phyloP scores from a whole-genome alignment of 2,113 vertebrate genomes.

The Eolophus roseicapilla region DNA sequence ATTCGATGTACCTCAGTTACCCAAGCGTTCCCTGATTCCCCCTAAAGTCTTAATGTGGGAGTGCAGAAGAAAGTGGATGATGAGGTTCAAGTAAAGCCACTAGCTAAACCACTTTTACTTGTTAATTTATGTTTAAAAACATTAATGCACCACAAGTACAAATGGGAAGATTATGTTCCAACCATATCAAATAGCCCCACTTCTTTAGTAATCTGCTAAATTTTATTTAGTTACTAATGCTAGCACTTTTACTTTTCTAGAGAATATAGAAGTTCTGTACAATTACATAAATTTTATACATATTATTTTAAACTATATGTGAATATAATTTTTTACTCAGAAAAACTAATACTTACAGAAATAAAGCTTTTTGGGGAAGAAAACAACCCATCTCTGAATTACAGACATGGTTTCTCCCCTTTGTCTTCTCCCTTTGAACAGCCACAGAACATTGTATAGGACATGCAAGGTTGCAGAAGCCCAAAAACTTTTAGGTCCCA shows the following conservation, averaged over 20 bases:
- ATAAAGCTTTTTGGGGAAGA: neutral
- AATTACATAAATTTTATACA: neutral
- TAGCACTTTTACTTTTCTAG: neutral
- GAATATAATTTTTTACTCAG: neutral
- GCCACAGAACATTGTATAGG: neutral
- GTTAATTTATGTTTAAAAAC: neutral
- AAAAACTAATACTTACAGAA: neutral
- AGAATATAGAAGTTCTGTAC: neutral
- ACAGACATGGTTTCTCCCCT: neutral
- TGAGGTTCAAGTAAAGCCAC: neutral
- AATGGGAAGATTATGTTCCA: neutral
- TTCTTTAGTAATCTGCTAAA: neutral
- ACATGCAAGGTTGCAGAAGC: neutral
- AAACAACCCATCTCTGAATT: neutral
- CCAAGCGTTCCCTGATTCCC: fast-evolving
- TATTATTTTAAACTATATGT: neutral
- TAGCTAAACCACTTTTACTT: neutral
- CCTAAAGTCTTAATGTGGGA: neutral
- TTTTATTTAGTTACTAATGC: neutral
- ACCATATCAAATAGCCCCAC: neutral
- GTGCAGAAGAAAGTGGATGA: neutral
- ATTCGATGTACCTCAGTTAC: neutral
- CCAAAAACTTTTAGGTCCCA: neutral
- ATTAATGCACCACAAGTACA: neutral
- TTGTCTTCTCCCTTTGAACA: neutral